These are phyloP conservation scores for Pecten maximus DNA, from an alignment of 2,888 invertebrate species.

Conservation along the genomic window DNA sequence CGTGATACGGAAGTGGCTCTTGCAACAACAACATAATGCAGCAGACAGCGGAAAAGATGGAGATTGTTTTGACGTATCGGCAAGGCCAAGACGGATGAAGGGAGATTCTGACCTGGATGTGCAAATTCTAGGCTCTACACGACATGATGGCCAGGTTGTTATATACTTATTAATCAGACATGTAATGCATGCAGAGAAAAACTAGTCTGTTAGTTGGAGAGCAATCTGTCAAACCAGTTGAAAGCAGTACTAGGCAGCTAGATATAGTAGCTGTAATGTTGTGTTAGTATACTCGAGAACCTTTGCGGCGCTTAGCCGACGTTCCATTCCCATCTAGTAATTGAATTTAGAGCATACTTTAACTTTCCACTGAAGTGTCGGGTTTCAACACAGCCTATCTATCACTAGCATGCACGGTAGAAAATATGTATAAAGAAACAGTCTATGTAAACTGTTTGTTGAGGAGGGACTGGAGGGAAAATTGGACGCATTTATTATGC, in stretches of 20 bases:
- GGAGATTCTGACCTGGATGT: not conserved
- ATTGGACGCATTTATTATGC: not conserved
- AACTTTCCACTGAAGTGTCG: not conserved
- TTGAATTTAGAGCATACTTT: conserved; percentile 17
- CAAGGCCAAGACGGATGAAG: not conserved
- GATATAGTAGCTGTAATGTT: not conserved
- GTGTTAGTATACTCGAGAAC: not conserved
- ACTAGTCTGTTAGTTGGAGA: not conserved
- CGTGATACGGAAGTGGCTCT: conserved; percentile 20
- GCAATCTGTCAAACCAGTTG: conserved; percentile 23
- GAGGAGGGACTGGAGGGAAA: not conserved
- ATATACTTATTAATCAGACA: not conserved
- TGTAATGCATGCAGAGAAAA: not conserved
- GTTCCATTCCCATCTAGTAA: conserved; percentile 11
- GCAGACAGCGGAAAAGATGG: conserved; percentile 6
- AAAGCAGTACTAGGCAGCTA: not conserved
- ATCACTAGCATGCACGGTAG: not conserved
- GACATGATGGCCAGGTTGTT: not conserved
- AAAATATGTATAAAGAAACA: not conserved
- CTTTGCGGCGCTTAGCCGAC: not conserved
- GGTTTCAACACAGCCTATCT: not conserved
- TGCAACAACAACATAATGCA: conserved; percentile 26
- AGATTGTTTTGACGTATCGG: conserved; percentile 2
- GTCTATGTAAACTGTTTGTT: not conserved
- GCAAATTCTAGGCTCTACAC: not conserved